Percentiles rank a stretch among this genome's conserved stretches.
Evolutionary conservation across 2,113 vertebrate species (phyloP).

Genomic region (Hiodon alosoides): DNA sequence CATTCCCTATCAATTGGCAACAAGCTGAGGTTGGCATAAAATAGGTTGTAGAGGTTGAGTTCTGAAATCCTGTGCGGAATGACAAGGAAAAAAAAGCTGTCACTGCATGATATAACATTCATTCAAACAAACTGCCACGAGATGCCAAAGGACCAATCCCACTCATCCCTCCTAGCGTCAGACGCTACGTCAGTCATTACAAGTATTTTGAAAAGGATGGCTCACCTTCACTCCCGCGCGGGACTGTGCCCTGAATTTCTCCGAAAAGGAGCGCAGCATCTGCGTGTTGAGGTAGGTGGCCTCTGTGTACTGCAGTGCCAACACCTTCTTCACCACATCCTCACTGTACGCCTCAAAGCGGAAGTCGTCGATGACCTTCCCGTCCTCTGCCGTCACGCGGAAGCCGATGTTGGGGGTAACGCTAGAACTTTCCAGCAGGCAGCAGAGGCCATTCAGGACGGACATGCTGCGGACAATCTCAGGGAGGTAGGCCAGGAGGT

Average conservation of each 20-base stretch:
- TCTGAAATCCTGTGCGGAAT: too few species aligned
- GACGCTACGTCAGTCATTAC: too few species aligned
- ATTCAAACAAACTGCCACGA: too few species aligned
- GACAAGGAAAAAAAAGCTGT: too few species aligned
- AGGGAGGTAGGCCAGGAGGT: constrained; percentile 55
- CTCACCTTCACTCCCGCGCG: constrained; percentile 56
- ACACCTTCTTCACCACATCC: constrained; percentile 59
- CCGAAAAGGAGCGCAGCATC: constrained; percentile 61
- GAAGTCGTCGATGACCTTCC: constrained; percentile 53
- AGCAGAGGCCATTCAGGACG: constrained; percentile 57
- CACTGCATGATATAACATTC: too few species aligned
- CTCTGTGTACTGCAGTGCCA: constrained; percentile 37
- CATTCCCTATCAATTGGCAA: too few species aligned
- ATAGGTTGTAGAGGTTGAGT: too few species aligned
- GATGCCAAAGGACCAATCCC: too few species aligned
- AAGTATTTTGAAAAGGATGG: too few species aligned
- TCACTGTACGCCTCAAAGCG: constrained; percentile 60
- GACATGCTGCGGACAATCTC: constrained; percentile 54
- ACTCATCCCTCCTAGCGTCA: too few species aligned
- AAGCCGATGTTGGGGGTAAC: constrained; percentile 54
- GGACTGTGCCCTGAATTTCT: constrained; percentile 49
- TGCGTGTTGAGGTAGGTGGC: constrained; percentile 58
- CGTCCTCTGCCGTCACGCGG: constrained; percentile 45
- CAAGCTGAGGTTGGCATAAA: too few species aligned
- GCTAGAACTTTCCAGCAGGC: constrained; percentile 14